Percentiles rank a stretch among this genome's conserved stretches.
These are phyloP conservation scores for Lasiurus borealis DNA, from an alignment of 2,113 vertebrate species.

Conservation along the genomic window DNA sequence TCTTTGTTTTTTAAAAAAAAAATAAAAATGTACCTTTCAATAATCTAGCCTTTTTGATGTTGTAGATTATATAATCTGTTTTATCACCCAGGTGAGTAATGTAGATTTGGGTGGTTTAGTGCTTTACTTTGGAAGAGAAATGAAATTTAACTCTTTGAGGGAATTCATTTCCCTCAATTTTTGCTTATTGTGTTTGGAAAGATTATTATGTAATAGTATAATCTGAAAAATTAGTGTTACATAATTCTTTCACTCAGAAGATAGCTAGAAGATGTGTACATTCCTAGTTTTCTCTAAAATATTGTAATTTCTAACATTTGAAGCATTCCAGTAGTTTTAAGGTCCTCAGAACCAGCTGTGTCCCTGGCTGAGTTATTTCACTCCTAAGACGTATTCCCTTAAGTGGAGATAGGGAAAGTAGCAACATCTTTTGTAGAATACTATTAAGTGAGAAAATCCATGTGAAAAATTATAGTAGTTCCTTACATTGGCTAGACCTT, in stretches of 20 bases:
- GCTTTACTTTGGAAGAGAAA: constrained; percentile 67
- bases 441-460: neutral
- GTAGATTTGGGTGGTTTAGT: constrained; percentile 10
- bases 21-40: constrained; percentile 12
- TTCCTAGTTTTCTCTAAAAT: neutral
- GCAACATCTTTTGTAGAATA: neutral
- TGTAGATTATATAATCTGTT: constrained; percentile 43
- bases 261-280: neutral
- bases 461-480: neutral
- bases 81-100: constrained; percentile 49
- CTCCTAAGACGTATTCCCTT: neutral
- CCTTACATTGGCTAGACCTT: neutral
- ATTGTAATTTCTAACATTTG: neutral
- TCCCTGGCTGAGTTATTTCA: neutral
- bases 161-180: constrained; percentile 35
- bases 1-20: neutral
- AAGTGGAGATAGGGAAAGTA: neutral
- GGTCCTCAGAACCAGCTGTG: neutral
- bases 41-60: constrained; percentile 16
- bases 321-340: neutral
- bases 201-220: constrained; percentile 29
- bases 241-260: constrained; percentile 32
- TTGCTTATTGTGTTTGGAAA: constrained; percentile 37
- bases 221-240: constrained; percentile 49
- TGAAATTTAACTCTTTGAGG: constrained; percentile 9